Percentiles rank a stretch among this genome's conserved stretches.
phyloP scores from a whole-genome alignment of 2,113 vertebrate genomes.

The Loxodonta africana region DNA sequence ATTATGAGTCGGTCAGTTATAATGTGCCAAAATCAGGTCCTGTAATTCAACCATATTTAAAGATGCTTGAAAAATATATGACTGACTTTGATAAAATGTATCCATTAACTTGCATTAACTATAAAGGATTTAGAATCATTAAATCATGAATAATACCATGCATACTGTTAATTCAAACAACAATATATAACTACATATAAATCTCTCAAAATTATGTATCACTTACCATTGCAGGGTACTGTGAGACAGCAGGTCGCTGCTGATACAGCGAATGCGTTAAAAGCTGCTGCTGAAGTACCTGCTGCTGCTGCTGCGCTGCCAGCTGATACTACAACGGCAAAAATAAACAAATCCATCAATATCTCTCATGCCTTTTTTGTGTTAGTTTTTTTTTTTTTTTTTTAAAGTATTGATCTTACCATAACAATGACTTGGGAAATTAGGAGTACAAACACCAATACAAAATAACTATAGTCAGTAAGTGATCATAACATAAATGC shows the following conservation, averaged over 20 bases:
- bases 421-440: not conserved
- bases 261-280: slow-evolving; percentile 94
- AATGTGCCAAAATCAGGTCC: not conserved
- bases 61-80: not conserved
- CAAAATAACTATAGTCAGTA: not conserved
- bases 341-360: slow-evolving; percentile 9
- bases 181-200: not conserved
- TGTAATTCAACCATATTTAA: not conserved
- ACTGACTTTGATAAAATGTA: slow-evolving; percentile 38
- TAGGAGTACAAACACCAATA: not conserved
- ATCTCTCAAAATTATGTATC: not conserved
- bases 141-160: not conserved
- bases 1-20: not conserved
- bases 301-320: slow-evolving; percentile 93
- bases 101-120: not conserved
- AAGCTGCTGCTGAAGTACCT: slow-evolving; percentile 94
- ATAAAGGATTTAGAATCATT: slow-evolving; percentile 24
- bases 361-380: not conserved
- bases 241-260: slow-evolving; percentile 88
- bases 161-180: not conserved
- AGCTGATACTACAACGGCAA: slow-evolving; percentile 92
- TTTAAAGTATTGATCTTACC: not conserved
- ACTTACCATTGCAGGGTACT: slow-evolving; percentile 94
- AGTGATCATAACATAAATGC: not conserved
- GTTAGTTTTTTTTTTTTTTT: not conserved